Conservation (phyloP, 1,140 invertebrate species). For the Drosophila sp. region DNA sequence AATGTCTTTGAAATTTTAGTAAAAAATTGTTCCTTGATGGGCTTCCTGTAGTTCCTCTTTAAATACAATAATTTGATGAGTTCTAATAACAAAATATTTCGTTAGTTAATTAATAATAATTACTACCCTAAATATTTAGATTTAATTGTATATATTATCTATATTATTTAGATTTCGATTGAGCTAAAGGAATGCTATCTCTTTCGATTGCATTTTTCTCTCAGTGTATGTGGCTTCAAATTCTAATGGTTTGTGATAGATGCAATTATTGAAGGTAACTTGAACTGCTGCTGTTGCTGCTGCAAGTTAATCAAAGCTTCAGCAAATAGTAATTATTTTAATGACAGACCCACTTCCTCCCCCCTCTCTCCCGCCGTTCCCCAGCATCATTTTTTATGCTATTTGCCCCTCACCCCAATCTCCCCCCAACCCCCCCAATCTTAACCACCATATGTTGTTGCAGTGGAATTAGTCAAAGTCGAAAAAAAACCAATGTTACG, state of each 20-base stretch:
- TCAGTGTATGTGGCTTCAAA: neutral
- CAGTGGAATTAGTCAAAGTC: constrained; percentile 7
- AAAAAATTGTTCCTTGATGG: too few species aligned
- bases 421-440: neutral
- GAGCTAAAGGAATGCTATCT: too few species aligned
- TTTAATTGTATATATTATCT: too few species aligned
- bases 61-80: too few species aligned
- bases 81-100: too few species aligned
- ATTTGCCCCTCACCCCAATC: neutral
- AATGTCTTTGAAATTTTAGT: too few species aligned
- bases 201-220: neutral
- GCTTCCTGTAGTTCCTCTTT: too few species aligned
- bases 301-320: constrained; percentile 25
- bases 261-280: neutral
- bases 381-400: too few species aligned
- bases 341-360: constrained; percentile 13
- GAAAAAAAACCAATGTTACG: neutral
- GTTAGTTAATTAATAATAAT: too few species aligned
- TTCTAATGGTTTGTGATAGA: constrained; percentile 7
- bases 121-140: too few species aligned
- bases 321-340: constrained; percentile 36
- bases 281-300: neutral
- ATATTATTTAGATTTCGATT: too few species aligned
- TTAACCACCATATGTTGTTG: constrained; percentile 7
- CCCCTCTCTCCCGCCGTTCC: neutral